Evolutionary conservation across 2,113 vertebrate species (phyloP).

Genomic region (Melanostigma gelatinosum): DNA sequence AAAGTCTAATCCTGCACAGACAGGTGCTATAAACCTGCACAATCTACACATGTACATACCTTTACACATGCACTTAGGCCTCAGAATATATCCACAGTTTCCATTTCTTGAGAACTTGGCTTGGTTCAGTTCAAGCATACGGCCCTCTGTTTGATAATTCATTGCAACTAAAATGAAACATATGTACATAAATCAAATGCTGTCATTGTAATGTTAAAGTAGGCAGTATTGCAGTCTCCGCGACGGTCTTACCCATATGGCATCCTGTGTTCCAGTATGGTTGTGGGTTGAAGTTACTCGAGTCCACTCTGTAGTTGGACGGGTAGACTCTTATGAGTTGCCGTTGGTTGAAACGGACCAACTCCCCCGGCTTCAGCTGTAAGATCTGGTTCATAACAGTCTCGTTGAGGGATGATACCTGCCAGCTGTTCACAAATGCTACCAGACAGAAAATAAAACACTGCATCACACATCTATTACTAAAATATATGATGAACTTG

Average conservation of each 20-base stretch:
- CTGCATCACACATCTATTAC: not conserved
- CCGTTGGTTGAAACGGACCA: constrained; percentile 93
- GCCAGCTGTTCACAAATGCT: constrained; percentile 89
- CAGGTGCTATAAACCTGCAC: not conserved
- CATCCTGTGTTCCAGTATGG: constrained; percentile 96
- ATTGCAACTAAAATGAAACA: constrained; percentile 86
- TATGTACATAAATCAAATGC: not conserved
- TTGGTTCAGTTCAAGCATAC: constrained; percentile 93
- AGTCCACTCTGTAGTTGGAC: constrained; percentile 93
- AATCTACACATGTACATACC: constrained; percentile 55
- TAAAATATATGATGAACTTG: not conserved
- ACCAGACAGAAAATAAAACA: constrained; percentile 26
- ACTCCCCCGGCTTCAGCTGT: constrained; percentile 88
- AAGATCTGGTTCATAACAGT: constrained; percentile 93
- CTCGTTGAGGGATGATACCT: constrained; percentile 96
- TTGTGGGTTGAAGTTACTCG: constrained; percentile 97
- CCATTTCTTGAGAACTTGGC: constrained; percentile 96
- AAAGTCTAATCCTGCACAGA: not conserved
- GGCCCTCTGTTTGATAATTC: constrained; percentile 97
- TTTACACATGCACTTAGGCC: constrained; percentile 90
- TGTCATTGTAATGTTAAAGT: not conserved
- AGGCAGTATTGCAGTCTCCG: not conserved
- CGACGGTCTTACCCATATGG: constrained; percentile 88
- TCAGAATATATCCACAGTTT: constrained; percentile 94
- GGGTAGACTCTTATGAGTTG: constrained; percentile 96